Base-by-base conservation (phyloP, 2,888 invertebrate genomes). In the Notodonta dromedarius region DNA sequence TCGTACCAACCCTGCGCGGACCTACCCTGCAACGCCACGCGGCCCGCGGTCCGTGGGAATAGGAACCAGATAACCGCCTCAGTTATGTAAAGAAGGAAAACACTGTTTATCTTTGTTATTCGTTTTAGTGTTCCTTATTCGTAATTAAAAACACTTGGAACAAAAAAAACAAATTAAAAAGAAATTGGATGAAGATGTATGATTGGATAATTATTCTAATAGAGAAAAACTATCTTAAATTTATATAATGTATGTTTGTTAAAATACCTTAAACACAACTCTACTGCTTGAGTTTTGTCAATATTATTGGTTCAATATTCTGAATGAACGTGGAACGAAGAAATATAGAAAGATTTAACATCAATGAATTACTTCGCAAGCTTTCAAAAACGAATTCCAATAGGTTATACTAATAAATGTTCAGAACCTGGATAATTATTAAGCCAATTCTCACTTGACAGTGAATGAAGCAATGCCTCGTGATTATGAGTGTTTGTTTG, bases 21-120 rank as follows among this genome's bases (percentile, higher is more conserved):
- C 62, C 59, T 64, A 68, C 69, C 74, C 74, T 76, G 74, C 79
- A 73, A 70, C 39, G 40, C 12, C 9, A 55, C 14, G 35, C 35
- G 14, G 13, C 57, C 58, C 85, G 80, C 86, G 80, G 67, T 61
- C 48, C 90, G 91, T 91, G 91, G 87, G 91, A 91, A 24, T 24
- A 90, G 80, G 65, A 42, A 66, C 64, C 60, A 84, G 87, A 87
- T 89, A 88, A 81, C 76, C 40, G 69, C 67, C 66, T 83, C 87
- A 80, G 89, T 88, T 90, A 87, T 83, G 87, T 86, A 87, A 88
- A 87, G 86, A 84, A 84, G 90, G 89, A 89, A 90, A 88, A 85
- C 83, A 71, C 66, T 88, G 83, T 88, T 87, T 87, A 83, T 78
- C 84, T 82, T 80, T 77, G 78, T 83, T 80, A 12, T 56, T 56